Conservation (phyloP, 1,140 invertebrate genomes). For the Hylaeus anthracinus region DNA sequence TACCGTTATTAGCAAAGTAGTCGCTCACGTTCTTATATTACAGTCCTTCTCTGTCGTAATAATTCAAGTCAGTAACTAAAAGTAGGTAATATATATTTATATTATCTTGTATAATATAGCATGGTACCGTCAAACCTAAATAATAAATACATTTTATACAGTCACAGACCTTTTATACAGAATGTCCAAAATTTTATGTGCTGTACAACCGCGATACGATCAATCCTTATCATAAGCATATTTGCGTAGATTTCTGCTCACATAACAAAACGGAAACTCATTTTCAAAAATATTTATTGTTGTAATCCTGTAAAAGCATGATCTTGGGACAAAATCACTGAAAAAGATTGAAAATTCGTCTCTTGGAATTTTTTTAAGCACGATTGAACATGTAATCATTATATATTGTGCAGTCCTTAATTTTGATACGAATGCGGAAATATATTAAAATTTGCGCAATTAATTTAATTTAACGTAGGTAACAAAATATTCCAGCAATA, state of each 20-base stretch:
- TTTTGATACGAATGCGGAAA: not conserved
- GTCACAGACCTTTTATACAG: constrained; percentile 78
- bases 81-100: constrained; percentile 69
- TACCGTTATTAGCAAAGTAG: constrained; percentile 52
- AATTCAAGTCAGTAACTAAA: constrained; percentile 77
- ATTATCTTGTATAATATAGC: constrained; percentile 75
- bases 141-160: constrained; percentile 82
- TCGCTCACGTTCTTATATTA: constrained; percentile 62
- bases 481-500: not conserved
- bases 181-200: constrained; percentile 71
- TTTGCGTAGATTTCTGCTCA: not conserved
- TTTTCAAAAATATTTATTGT: constrained; percentile 23
- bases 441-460: not conserved
- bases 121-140: constrained; percentile 79
- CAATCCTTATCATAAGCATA: constrained; percentile 17
- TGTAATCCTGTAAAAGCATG: not conserved
- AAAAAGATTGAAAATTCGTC: not conserved
- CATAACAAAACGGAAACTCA: constrained; percentile 14
- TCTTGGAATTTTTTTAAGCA: not conserved
- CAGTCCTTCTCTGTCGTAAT: constrained; percentile 71
- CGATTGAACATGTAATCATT: not conserved
- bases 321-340: not conserved
- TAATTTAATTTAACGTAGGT: constrained; percentile 1
- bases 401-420: not conserved
- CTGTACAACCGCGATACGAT: constrained; percentile 48